A percentile compares a stretch with the other conserved stretches of the same genome.
These are phyloP conservation scores for Subanguina moxae DNA, from an alignment of 1,140 invertebrate genomes.

Conservation along the genomic window DNA sequence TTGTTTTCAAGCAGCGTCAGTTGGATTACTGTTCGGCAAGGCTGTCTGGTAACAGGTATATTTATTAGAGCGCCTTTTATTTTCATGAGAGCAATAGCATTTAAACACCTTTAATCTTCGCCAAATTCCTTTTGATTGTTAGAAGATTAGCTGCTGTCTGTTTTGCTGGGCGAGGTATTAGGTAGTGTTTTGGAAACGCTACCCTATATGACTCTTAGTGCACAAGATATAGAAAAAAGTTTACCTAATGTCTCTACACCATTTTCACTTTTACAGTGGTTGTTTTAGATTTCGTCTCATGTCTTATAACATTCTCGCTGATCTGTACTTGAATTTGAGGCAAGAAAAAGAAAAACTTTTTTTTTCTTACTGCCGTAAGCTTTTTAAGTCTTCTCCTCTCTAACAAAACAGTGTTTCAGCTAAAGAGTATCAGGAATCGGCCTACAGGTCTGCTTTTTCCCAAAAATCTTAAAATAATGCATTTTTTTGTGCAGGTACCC, in stretches of 20 bases:
- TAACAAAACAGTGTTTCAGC: not conserved
- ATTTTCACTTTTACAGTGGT: too few relatives aligned
- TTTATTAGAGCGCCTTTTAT: not conserved
- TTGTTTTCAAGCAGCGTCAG: not conserved
- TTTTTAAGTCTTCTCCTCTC: too few relatives aligned
- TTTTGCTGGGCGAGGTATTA: too few relatives aligned
- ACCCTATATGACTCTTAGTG: too few relatives aligned
- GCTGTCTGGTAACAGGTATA: not conserved
- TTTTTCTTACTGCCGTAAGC: not conserved
- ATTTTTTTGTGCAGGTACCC: not conserved
- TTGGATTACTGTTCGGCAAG: not conserved
- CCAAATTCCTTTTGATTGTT: too few relatives aligned
- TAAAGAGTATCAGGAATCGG: slow-evolving; percentile 1
- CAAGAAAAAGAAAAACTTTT: not conserved
- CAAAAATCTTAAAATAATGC: too few relatives aligned
- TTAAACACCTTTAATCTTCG: too few relatives aligned
- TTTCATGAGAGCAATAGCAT: not conserved
- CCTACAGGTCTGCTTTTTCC: not conserved
- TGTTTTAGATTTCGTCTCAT: not conserved
- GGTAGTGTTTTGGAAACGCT: too few relatives aligned
- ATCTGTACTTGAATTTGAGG: not conserved
- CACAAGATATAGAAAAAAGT: too few relatives aligned
- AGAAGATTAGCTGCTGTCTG: too few relatives aligned
- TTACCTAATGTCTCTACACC: too few relatives aligned
- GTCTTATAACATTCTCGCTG: not conserved